Percentiles rank a stretch among this genome's conserved stretches.
These are phyloP conservation scores for Polyergus mexicanus DNA, from an alignment of 1,140 invertebrate genomes.

Conservation along the genomic window DNA sequence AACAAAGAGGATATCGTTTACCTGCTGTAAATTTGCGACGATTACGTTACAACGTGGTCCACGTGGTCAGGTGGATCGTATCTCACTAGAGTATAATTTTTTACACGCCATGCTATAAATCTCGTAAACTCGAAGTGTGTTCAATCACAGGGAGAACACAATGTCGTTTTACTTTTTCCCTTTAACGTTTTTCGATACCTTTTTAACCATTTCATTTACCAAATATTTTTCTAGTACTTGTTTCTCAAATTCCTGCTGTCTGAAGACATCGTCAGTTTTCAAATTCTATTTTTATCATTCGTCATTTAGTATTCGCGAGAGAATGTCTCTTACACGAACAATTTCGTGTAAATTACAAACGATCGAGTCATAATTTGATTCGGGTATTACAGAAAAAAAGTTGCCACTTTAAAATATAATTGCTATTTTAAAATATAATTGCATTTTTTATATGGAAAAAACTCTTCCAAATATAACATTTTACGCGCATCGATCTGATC, in stretches of 20 bases:
- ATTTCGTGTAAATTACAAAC: background rate
- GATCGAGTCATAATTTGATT: background rate
- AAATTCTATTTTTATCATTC: background rate
- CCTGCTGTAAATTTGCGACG: conserved; percentile 59
- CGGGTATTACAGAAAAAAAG: background rate
- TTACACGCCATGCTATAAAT: conserved; percentile 37
- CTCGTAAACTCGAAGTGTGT: background rate
- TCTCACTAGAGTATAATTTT: conserved; percentile 42
- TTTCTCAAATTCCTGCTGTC: background rate
- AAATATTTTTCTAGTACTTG: background rate
- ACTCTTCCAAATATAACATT: background rate
- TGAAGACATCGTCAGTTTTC: background rate
- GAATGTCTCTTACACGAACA: background rate
- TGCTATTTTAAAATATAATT: background rate
- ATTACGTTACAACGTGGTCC: conserved; percentile 58
- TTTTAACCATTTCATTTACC: background rate
- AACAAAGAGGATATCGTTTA: conserved; percentile 51
- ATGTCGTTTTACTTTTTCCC: background rate
- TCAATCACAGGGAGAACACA: conserved; percentile 2
- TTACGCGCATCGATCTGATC: background rate
- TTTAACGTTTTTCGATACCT: background rate
- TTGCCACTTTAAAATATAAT: background rate
- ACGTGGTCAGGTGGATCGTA: conserved; percentile 28
- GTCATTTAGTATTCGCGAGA: no score
- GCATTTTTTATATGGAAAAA: background rate